Conservation (phyloP, 2,888 invertebrate genomes). For the Drosophila multiciliata region DNA sequence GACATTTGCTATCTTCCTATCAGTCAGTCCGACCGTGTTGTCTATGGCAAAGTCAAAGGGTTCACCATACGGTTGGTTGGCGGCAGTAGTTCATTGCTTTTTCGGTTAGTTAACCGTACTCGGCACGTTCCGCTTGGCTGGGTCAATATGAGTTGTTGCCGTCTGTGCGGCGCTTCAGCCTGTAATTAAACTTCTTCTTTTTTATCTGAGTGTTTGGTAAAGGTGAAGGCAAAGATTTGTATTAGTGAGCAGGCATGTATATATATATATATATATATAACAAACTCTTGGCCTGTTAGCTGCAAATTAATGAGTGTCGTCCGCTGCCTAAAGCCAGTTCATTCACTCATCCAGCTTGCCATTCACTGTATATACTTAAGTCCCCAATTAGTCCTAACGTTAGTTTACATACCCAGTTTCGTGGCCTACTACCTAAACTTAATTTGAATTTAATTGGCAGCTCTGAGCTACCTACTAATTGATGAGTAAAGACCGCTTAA, state of each 20-base stretch:
- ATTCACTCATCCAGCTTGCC: slow-evolving; percentile 48
- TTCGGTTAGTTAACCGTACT: slow-evolving; percentile 79
- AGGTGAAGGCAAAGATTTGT: slow-evolving; percentile 52
- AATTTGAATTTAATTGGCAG: slow-evolving; percentile 70
- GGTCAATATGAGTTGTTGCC: slow-evolving; percentile 59
- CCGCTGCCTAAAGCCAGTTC: slow-evolving; percentile 65
- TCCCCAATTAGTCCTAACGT: slow-evolving; percentile 69
- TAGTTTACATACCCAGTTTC: slow-evolving; percentile 58
- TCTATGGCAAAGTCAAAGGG: slow-evolving; percentile 64
- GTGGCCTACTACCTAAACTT: slow-evolving; percentile 32
- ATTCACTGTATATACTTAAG: slow-evolving; percentile 26
- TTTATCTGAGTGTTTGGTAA: slow-evolving; percentile 33
- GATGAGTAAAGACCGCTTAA: slow-evolving; percentile 45
- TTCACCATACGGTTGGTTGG: slow-evolving; percentile 38
- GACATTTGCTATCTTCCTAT: slow-evolving; percentile 60
- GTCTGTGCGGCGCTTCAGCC: slow-evolving; percentile 44
- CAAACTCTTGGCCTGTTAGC: slow-evolving; percentile 46
- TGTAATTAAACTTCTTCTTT: slow-evolving; percentile 70
- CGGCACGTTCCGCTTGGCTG: slow-evolving; percentile 70
- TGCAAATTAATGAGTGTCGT: slow-evolving; percentile 68
- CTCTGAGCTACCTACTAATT: slow-evolving; percentile 56
- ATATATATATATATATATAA: slow-evolving; percentile 2
- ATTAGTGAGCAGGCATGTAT: slow-evolving; percentile 24
- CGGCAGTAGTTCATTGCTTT: slow-evolving; percentile 50
- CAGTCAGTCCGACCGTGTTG: slow-evolving; percentile 41